Conservation (phyloP, 2,888 invertebrate genomes). For the Epinotia bilunana region DNA sequence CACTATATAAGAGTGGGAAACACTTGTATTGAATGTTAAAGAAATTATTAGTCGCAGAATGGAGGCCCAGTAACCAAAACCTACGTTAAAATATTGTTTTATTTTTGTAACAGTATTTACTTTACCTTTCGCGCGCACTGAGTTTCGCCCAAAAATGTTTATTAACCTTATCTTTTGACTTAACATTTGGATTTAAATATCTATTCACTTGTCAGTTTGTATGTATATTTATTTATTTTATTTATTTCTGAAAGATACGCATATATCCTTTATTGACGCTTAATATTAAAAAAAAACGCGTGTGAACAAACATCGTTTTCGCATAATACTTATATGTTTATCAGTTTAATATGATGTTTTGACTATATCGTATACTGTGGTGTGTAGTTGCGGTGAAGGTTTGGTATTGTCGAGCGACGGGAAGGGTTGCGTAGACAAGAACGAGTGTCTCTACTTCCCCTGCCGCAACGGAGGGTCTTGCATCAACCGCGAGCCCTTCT, state of each 20-base stretch:
- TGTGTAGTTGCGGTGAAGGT: constrained; percentile 95
- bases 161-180: constrained; percentile 26
- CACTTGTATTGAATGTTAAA: neutral
- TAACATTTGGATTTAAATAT: constrained; percentile 16
- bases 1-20: neutral
- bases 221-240: constrained; percentile 13
- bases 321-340: constrained; percentile 15
- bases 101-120: constrained; percentile 40
- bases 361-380: constrained; percentile 41
- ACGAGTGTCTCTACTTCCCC: constrained; percentile 97
- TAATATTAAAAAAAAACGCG: neutral
- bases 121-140: constrained; percentile 62
- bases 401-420: constrained; percentile 94
- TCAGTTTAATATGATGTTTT: constrained; percentile 39
- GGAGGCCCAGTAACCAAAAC: neutral
- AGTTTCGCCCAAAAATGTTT: constrained; percentile 54
- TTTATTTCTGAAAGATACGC: neutral
- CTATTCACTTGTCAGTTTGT: constrained; percentile 21
- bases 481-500: constrained; percentile 94
- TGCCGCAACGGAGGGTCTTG: constrained; percentile 97
- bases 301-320: neutral
- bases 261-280: neutral
- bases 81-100: constrained; percentile 23
- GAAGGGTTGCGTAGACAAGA: constrained; percentile 97
- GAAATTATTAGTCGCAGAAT: neutral